Evolutionary conservation across 2,888 invertebrate genomes (phyloP).

Genomic region (Tenthredo distinguenda): DNA sequence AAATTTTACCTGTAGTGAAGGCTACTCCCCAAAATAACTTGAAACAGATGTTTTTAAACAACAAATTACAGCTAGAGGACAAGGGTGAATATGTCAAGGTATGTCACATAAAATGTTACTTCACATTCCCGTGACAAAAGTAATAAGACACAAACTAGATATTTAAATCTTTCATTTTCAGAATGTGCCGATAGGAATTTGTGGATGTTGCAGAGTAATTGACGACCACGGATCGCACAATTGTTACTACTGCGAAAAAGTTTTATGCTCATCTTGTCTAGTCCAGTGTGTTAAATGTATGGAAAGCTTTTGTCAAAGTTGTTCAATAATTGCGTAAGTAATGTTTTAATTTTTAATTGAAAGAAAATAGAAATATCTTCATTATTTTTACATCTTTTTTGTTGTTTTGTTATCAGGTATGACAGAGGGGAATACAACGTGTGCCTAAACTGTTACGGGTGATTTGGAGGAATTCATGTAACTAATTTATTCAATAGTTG

Average conservation of each 20-base stretch:
- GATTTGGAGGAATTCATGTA: constrained; percentile 45
- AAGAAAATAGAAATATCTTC: constrained; percentile 8
- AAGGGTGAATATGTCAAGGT: constrained; percentile 63
- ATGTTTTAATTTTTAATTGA: not conserved
- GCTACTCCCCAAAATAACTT: constrained; percentile 52
- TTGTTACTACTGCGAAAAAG: constrained; percentile 70
- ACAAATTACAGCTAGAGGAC: constrained; percentile 63
- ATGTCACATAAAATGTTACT: constrained; percentile 33
- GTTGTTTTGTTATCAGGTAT: constrained; percentile 64
- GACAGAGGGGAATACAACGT: constrained; percentile 64
- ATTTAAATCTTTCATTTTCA: constrained; percentile 44
- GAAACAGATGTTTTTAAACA: constrained; percentile 69
- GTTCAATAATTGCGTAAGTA: constrained; percentile 69
- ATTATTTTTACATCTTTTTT: constrained; percentile 3
- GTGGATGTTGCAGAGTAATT: constrained; percentile 64
- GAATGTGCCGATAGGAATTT: constrained; percentile 61
- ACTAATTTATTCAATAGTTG: not conserved
- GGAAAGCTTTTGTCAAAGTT: constrained; percentile 68
- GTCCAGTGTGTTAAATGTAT: constrained; percentile 64
- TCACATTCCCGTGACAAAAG: not conserved
- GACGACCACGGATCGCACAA: constrained; percentile 59
- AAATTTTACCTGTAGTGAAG: constrained; percentile 12
- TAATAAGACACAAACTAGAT: not conserved
- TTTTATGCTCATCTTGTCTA: constrained; percentile 66
- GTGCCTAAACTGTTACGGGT: constrained; percentile 69